phyloP scores from a whole-genome alignment of 2,888 invertebrate species.

The Acleris literana region DNA sequence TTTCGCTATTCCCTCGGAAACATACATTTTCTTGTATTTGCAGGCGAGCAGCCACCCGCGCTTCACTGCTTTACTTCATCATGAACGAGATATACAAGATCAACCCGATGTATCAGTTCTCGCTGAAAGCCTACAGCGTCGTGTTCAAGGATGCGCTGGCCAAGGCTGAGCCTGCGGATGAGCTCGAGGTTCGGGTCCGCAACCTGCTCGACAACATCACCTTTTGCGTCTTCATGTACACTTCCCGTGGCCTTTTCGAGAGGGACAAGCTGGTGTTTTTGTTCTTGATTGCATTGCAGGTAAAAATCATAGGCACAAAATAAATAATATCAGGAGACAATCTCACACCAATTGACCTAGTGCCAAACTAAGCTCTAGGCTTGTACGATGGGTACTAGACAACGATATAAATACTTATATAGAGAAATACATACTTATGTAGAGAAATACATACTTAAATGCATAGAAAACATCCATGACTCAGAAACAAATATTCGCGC shows the following conservation, averaged over 20 bases:
- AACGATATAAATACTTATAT: no score
- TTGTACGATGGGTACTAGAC: no score
- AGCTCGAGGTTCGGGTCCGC: conserved; percentile 87
- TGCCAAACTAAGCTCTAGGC: no score
- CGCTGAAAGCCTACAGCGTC: conserved; percentile 95
- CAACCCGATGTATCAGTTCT: conserved; percentile 98
- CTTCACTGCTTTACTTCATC: conserved; percentile 96
- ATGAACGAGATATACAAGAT: conserved; percentile 96
- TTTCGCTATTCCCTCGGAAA: no score
- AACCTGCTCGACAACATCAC: conserved; percentile 95
- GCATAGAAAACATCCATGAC: no score
- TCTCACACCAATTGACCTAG: no score
- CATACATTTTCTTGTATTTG: no score
- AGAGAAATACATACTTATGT: no score
- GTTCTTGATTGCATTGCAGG: conserved; percentile 93
- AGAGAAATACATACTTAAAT: no score
- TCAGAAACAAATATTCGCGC: no score
- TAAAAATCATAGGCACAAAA: conserved; percentile 48
- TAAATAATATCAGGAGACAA: no score
- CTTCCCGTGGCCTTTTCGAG: conserved; percentile 95
- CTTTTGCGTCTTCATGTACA: conserved; percentile 93
- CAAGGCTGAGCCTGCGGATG: conserved; percentile 87
- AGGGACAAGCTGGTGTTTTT: conserved; percentile 95
- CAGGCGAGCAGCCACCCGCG: conserved; percentile 91
- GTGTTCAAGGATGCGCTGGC: conserved; percentile 94